A percentile compares a stretch with the other conserved stretches of the same genome.
Evolutionary conservation across 2,888 invertebrate species (phyloP).

Genomic region (Syritta pipiens): DNA sequence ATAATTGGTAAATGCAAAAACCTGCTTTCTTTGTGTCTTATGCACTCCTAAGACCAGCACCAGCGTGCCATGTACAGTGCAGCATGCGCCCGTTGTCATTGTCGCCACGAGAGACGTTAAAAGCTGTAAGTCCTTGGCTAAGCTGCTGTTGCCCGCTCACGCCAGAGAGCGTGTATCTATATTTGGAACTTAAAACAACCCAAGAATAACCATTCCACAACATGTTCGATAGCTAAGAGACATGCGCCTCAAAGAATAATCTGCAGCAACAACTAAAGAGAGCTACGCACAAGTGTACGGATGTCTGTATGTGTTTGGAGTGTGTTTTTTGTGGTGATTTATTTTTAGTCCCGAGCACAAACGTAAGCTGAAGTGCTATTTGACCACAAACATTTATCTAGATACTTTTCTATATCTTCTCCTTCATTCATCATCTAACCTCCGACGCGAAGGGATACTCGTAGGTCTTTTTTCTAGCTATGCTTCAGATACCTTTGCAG

Average conservation of each 20-base stretch:
- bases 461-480: neutral
- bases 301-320: slow-evolving; percentile 3
- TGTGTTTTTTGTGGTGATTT: slow-evolving; percentile 16
- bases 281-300: neutral
- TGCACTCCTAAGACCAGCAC: slow-evolving; percentile 12
- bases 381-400: slow-evolving; percentile 36
- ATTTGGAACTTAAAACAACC: slow-evolving; percentile 61
- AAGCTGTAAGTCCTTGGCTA: slow-evolving; percentile 63
- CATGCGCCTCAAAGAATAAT: slow-evolving; percentile 34
- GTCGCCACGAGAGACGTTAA: slow-evolving; percentile 22
- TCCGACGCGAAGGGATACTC: slow-evolving; percentile 10
- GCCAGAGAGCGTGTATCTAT: slow-evolving; percentile 59
- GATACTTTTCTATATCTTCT: slow-evolving; percentile 33
- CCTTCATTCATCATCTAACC: slow-evolving; percentile 1
- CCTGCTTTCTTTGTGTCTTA: slow-evolving; percentile 57
- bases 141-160: slow-evolving; percentile 31
- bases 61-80: neutral
- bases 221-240: slow-evolving; percentile 53
- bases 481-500: neutral
- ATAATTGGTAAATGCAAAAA: slow-evolving; percentile 58
- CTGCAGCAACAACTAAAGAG: slow-evolving; percentile 10
- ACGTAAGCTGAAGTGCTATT: slow-evolving; percentile 21
- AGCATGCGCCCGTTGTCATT: slow-evolving; percentile 10
- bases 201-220: slow-evolving; percentile 63
- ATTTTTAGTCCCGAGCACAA: slow-evolving; percentile 51